Evolutionary conservation across 1,140 invertebrate species (phyloP).

Genomic region (Drosophila nikananu): DNA sequence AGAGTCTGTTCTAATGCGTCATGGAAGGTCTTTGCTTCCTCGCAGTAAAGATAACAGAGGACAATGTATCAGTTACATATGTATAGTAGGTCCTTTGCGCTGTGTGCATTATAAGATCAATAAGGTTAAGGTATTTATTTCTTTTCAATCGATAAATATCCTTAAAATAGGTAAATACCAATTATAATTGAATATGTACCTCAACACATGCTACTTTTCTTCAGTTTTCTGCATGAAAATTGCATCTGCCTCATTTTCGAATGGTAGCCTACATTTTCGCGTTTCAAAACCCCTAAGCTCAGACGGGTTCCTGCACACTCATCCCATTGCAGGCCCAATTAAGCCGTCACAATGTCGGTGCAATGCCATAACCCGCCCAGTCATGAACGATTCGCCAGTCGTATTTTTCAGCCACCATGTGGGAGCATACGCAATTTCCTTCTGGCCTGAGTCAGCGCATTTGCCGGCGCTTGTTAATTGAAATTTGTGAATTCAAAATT

Average conservation of each 20-base stretch:
- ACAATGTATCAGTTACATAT: not conserved
- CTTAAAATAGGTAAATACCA: not conserved
- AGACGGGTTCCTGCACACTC: slow-evolving; percentile 3
- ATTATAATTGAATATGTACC: slow-evolving; percentile 1
- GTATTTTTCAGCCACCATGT: slow-evolving; percentile 39
- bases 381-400: slow-evolving; percentile 38
- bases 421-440: slow-evolving; percentile 19
- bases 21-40: not conserved
- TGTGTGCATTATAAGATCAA: not conserved
- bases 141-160: not conserved
- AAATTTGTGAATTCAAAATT: slow-evolving; percentile 79
- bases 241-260: slow-evolving; percentile 16
- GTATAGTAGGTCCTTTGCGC: not conserved
- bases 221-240: not conserved
- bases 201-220: not conserved
- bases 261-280: slow-evolving; percentile 62
- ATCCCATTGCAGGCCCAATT: slow-evolving; percentile 36
- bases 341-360: slow-evolving; percentile 47
- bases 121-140: not conserved
- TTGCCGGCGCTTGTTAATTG: slow-evolving; percentile 66
- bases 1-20: slow-evolving; percentile 19
- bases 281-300: slow-evolving; percentile 26
- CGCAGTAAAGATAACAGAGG: slow-evolving; percentile 1
- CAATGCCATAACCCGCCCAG: slow-evolving; percentile 28
- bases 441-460: slow-evolving; percentile 64